Conservation (phyloP, 2,888 invertebrate genomes). For the Athrips mouffetella region DNA sequence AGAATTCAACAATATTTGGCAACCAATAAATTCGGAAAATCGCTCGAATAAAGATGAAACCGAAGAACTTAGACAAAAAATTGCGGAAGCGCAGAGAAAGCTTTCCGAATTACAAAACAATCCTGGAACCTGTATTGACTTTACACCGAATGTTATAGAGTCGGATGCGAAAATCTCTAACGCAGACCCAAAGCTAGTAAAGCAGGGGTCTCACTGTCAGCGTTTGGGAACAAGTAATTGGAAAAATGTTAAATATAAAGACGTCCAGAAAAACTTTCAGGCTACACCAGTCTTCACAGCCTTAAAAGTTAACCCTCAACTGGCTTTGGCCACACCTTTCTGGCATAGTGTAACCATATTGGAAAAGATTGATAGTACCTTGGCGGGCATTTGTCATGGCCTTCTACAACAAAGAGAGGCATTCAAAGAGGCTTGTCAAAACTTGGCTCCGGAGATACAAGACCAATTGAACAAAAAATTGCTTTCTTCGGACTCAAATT, state of each 20-base stretch:
- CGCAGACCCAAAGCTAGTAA: background rate
- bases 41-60: too few relatives aligned
- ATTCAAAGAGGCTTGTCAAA: background rate
- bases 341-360: constrained; percentile 14
- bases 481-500: background rate
- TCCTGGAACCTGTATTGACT: background rate
- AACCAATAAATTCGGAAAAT: too few relatives aligned
- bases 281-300: constrained; percentile 22
- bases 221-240: background rate
- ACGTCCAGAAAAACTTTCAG: constrained; percentile 23
- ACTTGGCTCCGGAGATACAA: background rate
- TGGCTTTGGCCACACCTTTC: constrained; percentile 21
- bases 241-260: constrained; percentile 4
- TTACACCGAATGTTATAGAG: background rate
- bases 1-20: too few relatives aligned
- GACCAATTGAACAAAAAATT: background rate
- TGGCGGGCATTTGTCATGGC: constrained; percentile 21
- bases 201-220: background rate
- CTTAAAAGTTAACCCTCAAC: constrained; percentile 17
- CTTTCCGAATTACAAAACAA: background rate
- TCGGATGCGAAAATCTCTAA: background rate
- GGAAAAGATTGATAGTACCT: constrained; percentile 18
- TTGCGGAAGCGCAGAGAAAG: background rate
- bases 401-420: constrained; percentile 15
- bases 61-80: background rate